Evolutionary conservation across 2,797 vertebrate genomes (phyloP).

Genomic region (Lutjanus campechanus): DNA sequence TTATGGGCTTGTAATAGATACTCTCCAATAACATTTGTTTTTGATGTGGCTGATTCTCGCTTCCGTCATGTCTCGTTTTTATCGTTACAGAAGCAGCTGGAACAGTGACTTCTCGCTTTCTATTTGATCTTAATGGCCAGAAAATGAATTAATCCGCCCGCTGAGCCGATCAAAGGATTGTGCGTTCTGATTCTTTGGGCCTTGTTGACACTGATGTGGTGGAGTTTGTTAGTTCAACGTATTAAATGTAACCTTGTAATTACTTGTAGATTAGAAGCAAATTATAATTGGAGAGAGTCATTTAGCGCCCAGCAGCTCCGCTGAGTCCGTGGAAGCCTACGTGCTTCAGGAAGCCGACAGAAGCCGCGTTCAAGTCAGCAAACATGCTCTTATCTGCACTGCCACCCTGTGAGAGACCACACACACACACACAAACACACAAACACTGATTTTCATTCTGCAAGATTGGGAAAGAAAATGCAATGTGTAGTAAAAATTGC

Average conservation of each 20-base stretch:
- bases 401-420: slow-evolving; percentile 40
- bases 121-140: slow-evolving; percentile 7
- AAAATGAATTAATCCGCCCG: background rate
- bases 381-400: slow-evolving; percentile 14
- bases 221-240: background rate
- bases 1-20: background rate
- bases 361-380: background rate
- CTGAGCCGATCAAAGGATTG: slow-evolving; percentile 1
- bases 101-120: background rate
- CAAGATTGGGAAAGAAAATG: background rate
- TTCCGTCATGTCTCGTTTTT: background rate
- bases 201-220: background rate
- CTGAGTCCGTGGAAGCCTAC: slow-evolving; percentile 8
- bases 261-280: slow-evolving; percentile 25
- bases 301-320: slow-evolving; percentile 8
- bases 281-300: slow-evolving; percentile 21
- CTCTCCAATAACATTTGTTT: too few species aligned
- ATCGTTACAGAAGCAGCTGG: background rate
- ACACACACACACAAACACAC: slow-evolving; percentile 39
- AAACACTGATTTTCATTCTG: background rate
- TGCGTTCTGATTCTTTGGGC: slow-evolving; percentile 1
- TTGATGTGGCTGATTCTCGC: background rate
- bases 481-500: background rate
- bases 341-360: slow-evolving; percentile 11
- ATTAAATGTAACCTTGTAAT: slow-evolving; percentile 30